Evolutionary conservation across 2,797 vertebrate genomes (phyloP), one percentile per base, ranked within the genome.

Genomic region (Enteromius treurensis): DNA sequence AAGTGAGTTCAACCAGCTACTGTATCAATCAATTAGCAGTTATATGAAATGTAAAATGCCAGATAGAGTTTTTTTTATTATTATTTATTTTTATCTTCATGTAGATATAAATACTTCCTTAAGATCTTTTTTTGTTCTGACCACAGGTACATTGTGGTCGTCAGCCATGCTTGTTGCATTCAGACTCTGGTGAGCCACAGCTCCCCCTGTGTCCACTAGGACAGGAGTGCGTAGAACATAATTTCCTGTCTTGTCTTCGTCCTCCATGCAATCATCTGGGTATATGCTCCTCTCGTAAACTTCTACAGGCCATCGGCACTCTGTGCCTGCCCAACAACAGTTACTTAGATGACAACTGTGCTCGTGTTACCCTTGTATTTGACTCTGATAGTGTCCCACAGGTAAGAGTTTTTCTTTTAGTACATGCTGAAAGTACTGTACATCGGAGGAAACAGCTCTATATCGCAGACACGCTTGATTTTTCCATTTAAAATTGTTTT

Each of bases 361-460:
- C 97, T 11, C 96, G 95, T 77, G 96, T 99, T 92, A 98, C 96
- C 0, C 92, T 99, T 87, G 95, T 94, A 90, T 98, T 98, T 90
- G 94, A 95, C 0, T 94, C 87, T 0, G 95, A 96, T 86, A 97
- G 95, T 90, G 93, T 99, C 71, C 97, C 97, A 0, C 95, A 94
- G 96, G 97, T 98, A 82, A 93, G 90, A 0, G 19, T 40, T 55
- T 51, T 47, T 32, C 23, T n/a, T 58, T 68, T 68, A 7, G 45
- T 34, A 26, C 65, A 81, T 23, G 47, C 13, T 75, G 0, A 49
- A 68, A 23, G 47, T 21, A 21, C 26, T 73, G 42, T 23, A 62
- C 47, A 17, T 15, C 19, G 37, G 42, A 47, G 11, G 15, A 23
- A 10, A 15, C 45, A 42, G n/a, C 11, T 40, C 14, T 70, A 26